A percentile compares a stretch with the other conserved stretches of the same genome.
phyloP scores from a whole-genome alignment of 2,113 vertebrate species.

The Patagioenas fasciata region DNA sequence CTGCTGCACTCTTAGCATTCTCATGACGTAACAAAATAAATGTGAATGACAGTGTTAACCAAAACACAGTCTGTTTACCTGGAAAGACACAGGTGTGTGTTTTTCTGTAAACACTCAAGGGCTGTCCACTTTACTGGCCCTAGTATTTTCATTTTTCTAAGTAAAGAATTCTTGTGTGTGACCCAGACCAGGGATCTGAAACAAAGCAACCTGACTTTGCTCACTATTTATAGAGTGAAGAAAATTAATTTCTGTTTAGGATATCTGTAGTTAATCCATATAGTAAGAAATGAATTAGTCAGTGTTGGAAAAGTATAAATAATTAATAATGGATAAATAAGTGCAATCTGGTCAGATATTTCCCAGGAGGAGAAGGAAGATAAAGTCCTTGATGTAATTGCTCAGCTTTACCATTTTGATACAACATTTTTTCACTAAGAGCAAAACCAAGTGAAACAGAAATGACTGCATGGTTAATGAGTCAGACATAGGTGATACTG shows the following conservation, averaged over 20 bases:
- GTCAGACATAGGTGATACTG: conserved; percentile 17
- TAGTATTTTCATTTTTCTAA: not conserved
- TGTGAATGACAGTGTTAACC: not conserved
- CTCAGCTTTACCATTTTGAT: conserved; percentile 16
- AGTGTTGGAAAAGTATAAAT: conserved; percentile 1
- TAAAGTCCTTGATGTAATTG: conserved; percentile 31
- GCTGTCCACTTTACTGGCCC: not conserved
- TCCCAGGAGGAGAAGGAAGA: not conserved
- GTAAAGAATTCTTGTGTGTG: not conserved
- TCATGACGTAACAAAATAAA: not conserved
- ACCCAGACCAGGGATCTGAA: not conserved
- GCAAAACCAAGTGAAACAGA: conserved; percentile 29
- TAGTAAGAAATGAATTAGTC: not conserved
- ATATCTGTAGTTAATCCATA: conserved; percentile 33
- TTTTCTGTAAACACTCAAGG: not conserved
- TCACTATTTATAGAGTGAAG: not conserved
- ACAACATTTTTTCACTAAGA: conserved; percentile 8
- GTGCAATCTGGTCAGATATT: conserved; percentile 8
- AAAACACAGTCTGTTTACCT: not conserved
- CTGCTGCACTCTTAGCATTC: not conserved
- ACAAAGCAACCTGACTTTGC: not conserved
- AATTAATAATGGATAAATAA: conserved; percentile 42
- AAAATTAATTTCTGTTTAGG: conserved; percentile 23
- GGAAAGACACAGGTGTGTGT: not conserved
- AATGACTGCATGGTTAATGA: conserved; percentile 48